A percentile compares a stretch with the other conserved stretches of the same genome.
These are phyloP conservation scores for Trochalopteron elliotii DNA, from an alignment of 2,113 vertebrate genomes.

Conservation along the genomic window DNA sequence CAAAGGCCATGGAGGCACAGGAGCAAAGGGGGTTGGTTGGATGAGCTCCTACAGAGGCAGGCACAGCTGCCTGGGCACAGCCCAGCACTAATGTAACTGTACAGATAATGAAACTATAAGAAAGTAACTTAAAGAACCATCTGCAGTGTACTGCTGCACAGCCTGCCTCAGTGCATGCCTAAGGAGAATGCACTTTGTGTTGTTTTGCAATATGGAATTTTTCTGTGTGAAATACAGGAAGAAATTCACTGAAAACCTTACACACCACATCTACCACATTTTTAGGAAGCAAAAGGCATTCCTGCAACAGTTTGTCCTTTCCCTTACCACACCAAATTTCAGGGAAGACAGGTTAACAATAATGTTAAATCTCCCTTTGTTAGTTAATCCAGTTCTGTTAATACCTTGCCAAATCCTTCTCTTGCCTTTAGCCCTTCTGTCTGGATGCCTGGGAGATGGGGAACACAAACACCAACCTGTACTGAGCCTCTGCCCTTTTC, in stretches of 20 bases:
- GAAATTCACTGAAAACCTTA: neutral
- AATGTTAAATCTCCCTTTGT: neutral
- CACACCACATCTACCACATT: neutral
- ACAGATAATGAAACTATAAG: neutral
- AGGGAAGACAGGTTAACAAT: neutral
- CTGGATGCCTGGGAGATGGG: neutral
- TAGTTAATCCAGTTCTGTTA: neutral
- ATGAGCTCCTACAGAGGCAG: neutral
- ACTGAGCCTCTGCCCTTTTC: neutral
- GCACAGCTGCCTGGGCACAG: neutral
- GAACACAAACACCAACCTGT: neutral
- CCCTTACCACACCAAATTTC: neutral
- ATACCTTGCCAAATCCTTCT: neutral
- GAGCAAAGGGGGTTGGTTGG: neutral
- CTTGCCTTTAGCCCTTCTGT: neutral
- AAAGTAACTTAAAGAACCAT: neutral
- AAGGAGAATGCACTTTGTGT: accelerated
- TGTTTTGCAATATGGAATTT: neutral
- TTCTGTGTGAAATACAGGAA: neutral
- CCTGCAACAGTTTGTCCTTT: neutral
- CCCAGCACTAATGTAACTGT: neutral
- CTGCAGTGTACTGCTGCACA: neutral
- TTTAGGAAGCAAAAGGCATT: neutral
- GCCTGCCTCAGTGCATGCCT: neutral
- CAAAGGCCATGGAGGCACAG: neutral